Base-by-base conservation (phyloP, 2,888 invertebrate species). In the Cactoblastis cactorum region DNA sequence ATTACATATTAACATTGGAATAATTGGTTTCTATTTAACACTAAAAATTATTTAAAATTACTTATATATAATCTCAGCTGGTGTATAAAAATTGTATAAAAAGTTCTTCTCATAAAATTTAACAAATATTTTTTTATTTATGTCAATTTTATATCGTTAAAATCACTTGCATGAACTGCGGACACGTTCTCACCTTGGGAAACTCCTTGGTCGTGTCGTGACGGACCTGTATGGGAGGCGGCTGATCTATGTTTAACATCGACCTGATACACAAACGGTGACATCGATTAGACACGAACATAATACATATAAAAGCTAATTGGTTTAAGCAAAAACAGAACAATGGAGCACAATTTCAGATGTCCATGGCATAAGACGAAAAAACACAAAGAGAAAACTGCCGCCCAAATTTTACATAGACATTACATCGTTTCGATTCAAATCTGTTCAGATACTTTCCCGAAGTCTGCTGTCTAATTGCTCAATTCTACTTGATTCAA, bases 221-320 rank as follows among this genome's bases (percentile, higher is more conserved):
- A 12, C 70, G 69, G 17, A 89, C 75, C 49, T 77, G 71, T 0
- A 90, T 70, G 2, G 69, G 68, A 15, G 78, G 71, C 2, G 91
- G 91, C 62, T 92, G 92, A 3, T 81, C 77, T 46, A 89, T 78
- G 56, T 88, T 85, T 62, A 92, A 66, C 83, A 91, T 90, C 32
- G 83, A 67, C 48, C 92, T 88, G 68, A 24, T 57, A 15, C 45
- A 61, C 60, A 58, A 54, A 48, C 51, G 52, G 35, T 52, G 39
- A 33, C 35, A 50, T 17, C 22, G 50, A 15, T 51, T 51, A 55
- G 49, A 54, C 8, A 41, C 33, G 49, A 47, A 47, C 37, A 37
- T 37, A 48, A 35, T 46, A n/a, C n/a, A n/a, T n/a, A 46, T 46
- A 46, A 48, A 37, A 47, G 28, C 28, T 48, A 48, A 48, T 48